Evolutionary conservation across 2,113 vertebrate genomes (phyloP).

Genomic region (Clinocottus analis): DNA sequence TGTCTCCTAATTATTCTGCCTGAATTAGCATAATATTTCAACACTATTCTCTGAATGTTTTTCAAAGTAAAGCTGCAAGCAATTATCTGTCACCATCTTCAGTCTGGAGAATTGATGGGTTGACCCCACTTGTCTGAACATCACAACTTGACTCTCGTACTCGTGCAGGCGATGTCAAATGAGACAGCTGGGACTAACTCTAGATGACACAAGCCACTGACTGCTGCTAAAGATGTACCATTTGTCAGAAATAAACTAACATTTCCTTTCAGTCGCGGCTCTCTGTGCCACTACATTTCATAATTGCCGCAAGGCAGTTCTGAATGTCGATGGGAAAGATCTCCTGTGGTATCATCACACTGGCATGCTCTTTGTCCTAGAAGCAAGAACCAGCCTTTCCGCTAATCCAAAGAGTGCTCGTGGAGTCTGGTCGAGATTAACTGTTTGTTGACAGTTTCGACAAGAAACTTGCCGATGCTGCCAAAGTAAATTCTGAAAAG

Average conservation of each 20-base stretch:
- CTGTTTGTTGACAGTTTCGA: slow-evolving; percentile 79
- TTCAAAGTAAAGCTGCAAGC: slow-evolving; percentile 73
- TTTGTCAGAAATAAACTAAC: slow-evolving; percentile 74
- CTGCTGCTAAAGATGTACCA: slow-evolving; percentile 68
- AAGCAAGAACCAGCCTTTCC: slow-evolving; percentile 36
- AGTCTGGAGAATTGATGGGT: slow-evolving; percentile 68
- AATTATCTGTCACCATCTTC: slow-evolving; percentile 74
- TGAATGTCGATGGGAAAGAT: slow-evolving; percentile 38
- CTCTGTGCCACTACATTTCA: slow-evolving; percentile 51
- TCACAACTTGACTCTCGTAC: slow-evolving; percentile 69
- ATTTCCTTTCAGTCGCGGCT: slow-evolving; percentile 62
- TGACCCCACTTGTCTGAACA: slow-evolving; percentile 77
- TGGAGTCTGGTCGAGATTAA: slow-evolving; percentile 73
- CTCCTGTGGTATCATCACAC: slow-evolving; percentile 75
- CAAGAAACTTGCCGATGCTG: slow-evolving; percentile 84
- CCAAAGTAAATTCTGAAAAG: slow-evolving; percentile 79
- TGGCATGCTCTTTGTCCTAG: slow-evolving; percentile 72
- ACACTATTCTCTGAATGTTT: slow-evolving; percentile 64
- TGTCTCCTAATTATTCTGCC: slow-evolving; percentile 70
- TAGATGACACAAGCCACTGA: slow-evolving; percentile 67
- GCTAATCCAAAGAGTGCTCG: slow-evolving; percentile 44
- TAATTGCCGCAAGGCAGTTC: slow-evolving; percentile 59
- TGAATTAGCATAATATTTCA: slow-evolving; percentile 73
- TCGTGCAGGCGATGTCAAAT: slow-evolving; percentile 79
- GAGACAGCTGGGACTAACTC: slow-evolving; percentile 71